Evolutionary conservation across 2,888 invertebrate species (phyloP).

Genomic region (Dendrolimus pini): DNA sequence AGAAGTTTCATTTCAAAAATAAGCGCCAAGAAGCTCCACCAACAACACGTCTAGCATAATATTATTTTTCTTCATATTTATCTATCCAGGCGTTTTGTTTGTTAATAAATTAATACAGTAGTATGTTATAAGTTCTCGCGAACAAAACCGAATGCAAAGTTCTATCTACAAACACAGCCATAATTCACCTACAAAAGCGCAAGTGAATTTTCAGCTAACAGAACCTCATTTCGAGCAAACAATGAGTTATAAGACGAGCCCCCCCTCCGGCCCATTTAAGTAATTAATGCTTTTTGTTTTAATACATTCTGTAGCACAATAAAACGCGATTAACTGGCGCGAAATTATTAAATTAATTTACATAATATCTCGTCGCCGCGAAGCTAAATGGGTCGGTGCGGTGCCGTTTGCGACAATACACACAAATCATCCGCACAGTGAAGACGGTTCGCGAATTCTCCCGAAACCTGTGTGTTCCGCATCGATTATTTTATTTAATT

Average conservation of each 20-base stretch:
- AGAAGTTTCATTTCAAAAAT: too few species aligned
- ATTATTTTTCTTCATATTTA: too few species aligned
- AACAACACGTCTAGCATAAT: too few species aligned
- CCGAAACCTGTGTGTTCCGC: too few species aligned
- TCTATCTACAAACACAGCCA: neutral
- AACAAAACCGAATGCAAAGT: too few species aligned
- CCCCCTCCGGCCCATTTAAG: slow-evolving; percentile 7
- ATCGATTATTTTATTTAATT: too few species aligned
- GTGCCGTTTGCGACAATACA: neutral
- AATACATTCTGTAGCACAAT: slow-evolving; percentile 15
- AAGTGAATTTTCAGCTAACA: neutral
- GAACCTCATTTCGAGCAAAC: neutral
- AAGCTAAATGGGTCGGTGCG: neutral
- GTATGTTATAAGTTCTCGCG: too few species aligned
- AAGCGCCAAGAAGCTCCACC: too few species aligned
- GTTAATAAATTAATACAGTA: too few species aligned
- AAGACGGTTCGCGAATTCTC: neutral
- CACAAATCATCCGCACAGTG: neutral
- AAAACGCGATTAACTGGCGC: slow-evolving; percentile 11
- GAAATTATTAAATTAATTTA: slow-evolving; percentile 22
- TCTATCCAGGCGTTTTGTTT: too few species aligned
- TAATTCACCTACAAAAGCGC: neutral
- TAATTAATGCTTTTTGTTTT: slow-evolving; percentile 15
- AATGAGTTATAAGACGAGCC: neutral
- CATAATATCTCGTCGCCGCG: slow-evolving; percentile 11